phyloP scores from a whole-genome alignment of 2,888 invertebrate genomes.

The Drosophila infuscata region DNA sequence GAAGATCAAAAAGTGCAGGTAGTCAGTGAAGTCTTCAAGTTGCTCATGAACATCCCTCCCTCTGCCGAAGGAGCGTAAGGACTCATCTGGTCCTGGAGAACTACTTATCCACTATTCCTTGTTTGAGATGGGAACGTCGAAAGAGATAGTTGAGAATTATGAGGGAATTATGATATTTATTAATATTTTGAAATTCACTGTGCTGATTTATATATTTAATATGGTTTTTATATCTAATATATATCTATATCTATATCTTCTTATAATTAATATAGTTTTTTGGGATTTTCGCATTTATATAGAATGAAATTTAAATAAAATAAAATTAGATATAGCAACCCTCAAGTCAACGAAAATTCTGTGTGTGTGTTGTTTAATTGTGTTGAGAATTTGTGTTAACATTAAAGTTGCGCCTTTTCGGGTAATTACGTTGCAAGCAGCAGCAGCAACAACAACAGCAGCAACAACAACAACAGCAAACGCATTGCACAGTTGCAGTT shows the following conservation, averaged over 20 bases:
- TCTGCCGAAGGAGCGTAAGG: too few relatives aligned
- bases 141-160: not conserved
- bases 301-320: not conserved
- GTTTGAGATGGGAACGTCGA: too few relatives aligned
- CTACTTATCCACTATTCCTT: not conserved
- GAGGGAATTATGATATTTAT: not conserved
- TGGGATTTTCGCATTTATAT: not conserved
- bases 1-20: not conserved
- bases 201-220: too few relatives aligned
- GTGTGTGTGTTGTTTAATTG: slow-evolving; percentile 6
- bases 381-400: slow-evolving; percentile 60
- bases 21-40: not conserved
- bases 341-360: not conserved
- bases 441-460: not conserved
- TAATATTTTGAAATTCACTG: too few relatives aligned
- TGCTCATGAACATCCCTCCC: not conserved
- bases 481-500: slow-evolving; percentile 64
- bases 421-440: slow-evolving; percentile 61
- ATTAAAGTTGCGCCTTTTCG: slow-evolving; percentile 64
- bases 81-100: not conserved
- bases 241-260: too few relatives aligned
- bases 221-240: too few relatives aligned
- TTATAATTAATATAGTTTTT: not conserved
- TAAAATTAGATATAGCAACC: not conserved
- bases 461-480: slow-evolving; percentile 22